Evolutionary conservation across 1,140 invertebrate species (phyloP).

Genomic region (Drosophila takahashii): DNA sequence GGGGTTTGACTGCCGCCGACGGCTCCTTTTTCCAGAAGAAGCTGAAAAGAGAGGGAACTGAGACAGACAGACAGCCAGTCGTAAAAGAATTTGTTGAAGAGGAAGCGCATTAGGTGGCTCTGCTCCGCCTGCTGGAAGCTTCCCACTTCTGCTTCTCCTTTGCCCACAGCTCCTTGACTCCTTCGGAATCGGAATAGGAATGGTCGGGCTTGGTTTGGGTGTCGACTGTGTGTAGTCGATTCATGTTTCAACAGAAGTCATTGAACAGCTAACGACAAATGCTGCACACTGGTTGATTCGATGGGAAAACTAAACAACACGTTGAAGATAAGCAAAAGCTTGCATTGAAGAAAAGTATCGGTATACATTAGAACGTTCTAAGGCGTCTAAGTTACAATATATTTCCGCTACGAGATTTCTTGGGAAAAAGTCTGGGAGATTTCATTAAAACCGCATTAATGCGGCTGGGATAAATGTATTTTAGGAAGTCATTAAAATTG

Average conservation of each 20-base stretch:
- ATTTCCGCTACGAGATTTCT: background rate
- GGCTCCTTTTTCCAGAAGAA: constrained; percentile 55
- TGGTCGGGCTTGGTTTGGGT: constrained; percentile 37
- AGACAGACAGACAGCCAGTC: constrained; percentile 56
- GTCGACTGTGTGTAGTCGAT: constrained; percentile 74
- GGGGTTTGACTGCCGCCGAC: constrained; percentile 57
- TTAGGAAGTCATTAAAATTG: background rate
- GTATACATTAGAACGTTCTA: background rate
- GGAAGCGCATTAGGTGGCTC: constrained; percentile 78
- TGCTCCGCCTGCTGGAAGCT: constrained; percentile 41
- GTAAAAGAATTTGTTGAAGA: constrained; percentile 77
- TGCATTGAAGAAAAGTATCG: background rate
- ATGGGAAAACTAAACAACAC: constrained; percentile 1
- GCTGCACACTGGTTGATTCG: constrained; percentile 33
- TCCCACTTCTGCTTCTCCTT: constrained; percentile 19
- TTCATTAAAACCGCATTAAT: background rate
- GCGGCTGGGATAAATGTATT: background rate
- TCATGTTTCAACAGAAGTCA: constrained; percentile 79
- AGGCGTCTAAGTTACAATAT: background rate
- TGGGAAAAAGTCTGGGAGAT: background rate
- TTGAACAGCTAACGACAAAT: constrained; percentile 77
- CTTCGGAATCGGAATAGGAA: constrained; percentile 27
- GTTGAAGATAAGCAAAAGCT: background rate
- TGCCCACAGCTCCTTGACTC: constrained; percentile 46
- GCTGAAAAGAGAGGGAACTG: constrained; percentile 6